Percentiles rank a stretch among this genome's conserved stretches.
Conservation (phyloP, 2,888 invertebrate genomes). For the Synergus japonicus region DNA sequence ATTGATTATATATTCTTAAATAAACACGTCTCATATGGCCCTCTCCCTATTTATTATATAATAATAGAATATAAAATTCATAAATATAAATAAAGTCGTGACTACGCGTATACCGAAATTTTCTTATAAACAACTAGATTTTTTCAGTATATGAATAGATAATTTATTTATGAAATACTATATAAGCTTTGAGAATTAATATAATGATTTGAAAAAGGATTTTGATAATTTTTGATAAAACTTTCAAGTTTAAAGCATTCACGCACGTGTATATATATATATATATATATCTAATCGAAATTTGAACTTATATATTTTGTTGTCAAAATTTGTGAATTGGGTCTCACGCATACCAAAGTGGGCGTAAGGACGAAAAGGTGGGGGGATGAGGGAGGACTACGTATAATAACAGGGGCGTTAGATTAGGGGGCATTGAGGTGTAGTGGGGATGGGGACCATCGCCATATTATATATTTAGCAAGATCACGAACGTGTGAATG, state of each 20-base stretch:
- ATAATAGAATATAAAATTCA: too few relatives aligned
- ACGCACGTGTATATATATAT: neutral
- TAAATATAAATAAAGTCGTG: too few relatives aligned
- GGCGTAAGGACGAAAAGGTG: constrained; percentile 53
- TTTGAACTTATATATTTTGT: constrained; percentile 12
- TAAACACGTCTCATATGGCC: too few relatives aligned
- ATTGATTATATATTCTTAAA: too few relatives aligned
- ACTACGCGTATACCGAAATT: too few relatives aligned
- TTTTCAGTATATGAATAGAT: too few relatives aligned
- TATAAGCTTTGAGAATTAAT: too few relatives aligned
- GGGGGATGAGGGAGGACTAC: constrained; percentile 56
- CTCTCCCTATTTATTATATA: too few relatives aligned
- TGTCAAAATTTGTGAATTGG: constrained; percentile 1
- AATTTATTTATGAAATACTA: too few relatives aligned
- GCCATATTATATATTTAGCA: constrained; percentile 74
- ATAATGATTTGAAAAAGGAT: too few relatives aligned
- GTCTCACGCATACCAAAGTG: constrained; percentile 38
- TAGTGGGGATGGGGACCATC: constrained; percentile 64
- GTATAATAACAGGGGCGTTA: constrained; percentile 72
- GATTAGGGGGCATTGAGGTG: constrained; percentile 64
- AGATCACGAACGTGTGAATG: constrained; percentile 73
- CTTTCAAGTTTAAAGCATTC: neutral
- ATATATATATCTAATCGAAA: neutral
- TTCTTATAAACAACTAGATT: too few relatives aligned
- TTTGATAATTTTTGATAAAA: too few relatives aligned